These are phyloP conservation scores for Cylindroiulus punctatus DNA, from an alignment of 2,888 invertebrate species.

Conservation along the genomic window DNA sequence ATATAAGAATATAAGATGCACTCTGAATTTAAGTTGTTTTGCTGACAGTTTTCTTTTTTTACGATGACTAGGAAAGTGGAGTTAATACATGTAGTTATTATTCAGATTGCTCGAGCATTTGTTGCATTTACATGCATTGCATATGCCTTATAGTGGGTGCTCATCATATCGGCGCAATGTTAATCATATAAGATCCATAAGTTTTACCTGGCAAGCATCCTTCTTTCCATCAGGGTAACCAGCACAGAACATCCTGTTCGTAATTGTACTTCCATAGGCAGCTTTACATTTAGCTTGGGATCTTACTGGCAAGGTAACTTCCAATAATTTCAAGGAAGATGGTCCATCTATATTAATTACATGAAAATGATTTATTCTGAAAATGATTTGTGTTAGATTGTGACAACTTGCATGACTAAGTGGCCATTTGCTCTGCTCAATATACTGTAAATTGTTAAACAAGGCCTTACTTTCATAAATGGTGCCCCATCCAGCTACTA, in stretches of 20 bases:
- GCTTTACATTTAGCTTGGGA: neutral
- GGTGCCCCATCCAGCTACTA: slow-evolving; percentile 86
- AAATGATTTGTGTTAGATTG: too few species aligned
- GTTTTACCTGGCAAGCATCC: slow-evolving; percentile 51
- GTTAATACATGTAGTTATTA: neutral
- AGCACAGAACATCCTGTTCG: slow-evolving; percentile 47
- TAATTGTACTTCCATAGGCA: slow-evolving; percentile 1
- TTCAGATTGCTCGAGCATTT: neutral
- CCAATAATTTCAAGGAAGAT: neutral
- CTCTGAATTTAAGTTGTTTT: too few species aligned
- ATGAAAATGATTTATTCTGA: neutral
- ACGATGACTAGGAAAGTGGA: too few species aligned
- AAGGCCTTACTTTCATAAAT: neutral
- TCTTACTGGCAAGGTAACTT: slow-evolving; percentile 46
- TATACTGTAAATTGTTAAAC: neutral
- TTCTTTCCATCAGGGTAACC: slow-evolving; percentile 25
- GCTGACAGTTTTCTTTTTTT: too few species aligned
- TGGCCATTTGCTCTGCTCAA: too few species aligned
- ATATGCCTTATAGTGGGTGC: too few species aligned
- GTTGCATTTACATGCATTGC: too few species aligned
- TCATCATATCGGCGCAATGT: too few species aligned
- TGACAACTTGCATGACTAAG: too few species aligned
- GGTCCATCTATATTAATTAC: neutral
- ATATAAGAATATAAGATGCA: too few species aligned
- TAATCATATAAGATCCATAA: too few species aligned